Base-by-base conservation (phyloP, 2,888 invertebrate species). In the Odontocerum albicorne region DNA sequence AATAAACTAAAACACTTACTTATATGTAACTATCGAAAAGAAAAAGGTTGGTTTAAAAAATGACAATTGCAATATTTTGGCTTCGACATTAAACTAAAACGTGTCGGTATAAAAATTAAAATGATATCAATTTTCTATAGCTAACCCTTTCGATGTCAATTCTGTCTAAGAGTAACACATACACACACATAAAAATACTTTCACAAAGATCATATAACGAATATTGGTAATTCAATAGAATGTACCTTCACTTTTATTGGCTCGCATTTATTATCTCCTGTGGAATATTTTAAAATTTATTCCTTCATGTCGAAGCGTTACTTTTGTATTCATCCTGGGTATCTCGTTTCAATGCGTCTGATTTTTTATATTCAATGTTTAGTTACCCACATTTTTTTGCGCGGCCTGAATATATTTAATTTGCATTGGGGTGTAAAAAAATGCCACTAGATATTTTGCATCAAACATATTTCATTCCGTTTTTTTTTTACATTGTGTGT, bases 311-410 rank as follows among this genome's bases (percentile, higher is more conserved):
- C 44, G 38, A 16, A 45, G 43, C 44, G 43, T 51, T 55, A 60
- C 60, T 77, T 77, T 76, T 72, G 69, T 73, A 75, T 75, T 72
- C 75, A 67, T 67, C 70, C 70, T 72, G 71, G 73, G 77, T 77
- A 74, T 78, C 78, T 77, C 75, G 72, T 78, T 78, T 76, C 78
- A 76, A 76, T 75, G 55, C 44, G 53, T 46, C 46, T 49, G 51
- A 52, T 52, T 57, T 57, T 57, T 57, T 57, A 15, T 39, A 20
- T 33, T 49, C 39, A 16, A 45, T 47, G 54, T 57, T 55, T 55
- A 50, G 57, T 39, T 60, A 60, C 60, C 60, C 60, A 60, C 52
- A 55, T 51, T 60, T 60, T 57, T 53, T 55, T 50, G 10, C 35
- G 31, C 21, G 38, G 2, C 17, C 13, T 49, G 55, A 60, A 60